Base-by-base conservation (phyloP, 1,140 invertebrate genomes). In the Bombus cullumanus region DNA sequence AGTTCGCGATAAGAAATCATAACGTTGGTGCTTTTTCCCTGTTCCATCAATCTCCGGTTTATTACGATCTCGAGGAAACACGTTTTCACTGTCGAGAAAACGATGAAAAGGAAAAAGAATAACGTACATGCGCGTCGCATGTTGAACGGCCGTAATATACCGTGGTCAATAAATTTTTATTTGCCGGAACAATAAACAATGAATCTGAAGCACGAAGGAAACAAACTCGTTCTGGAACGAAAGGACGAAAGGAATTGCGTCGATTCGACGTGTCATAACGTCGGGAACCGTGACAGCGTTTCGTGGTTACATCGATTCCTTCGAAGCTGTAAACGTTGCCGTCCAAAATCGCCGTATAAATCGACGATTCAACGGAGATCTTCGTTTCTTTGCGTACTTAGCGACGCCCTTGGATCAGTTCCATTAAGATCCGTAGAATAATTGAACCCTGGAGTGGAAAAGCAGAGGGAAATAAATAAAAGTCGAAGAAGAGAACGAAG, bases 231-330 rank as follows among this genome's bases (percentile, higher is more conserved):
- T 41, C 3, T 12, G 18, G 37, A 69, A 41, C 43, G 47, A n/a
- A 81, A 13, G 47, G 39, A 15, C 41, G n/a, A 68, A 69, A 41
- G 75, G 18, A 72, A 81, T 68, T 34, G n/a, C 9, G 68, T 78
- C 57, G 37, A 78, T n/a, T 77, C 10, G 25, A 12, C 37, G 10
- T 43, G 22, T 31, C 76, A 4, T 64, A 39, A 28, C n/a, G 37
- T 1, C 28, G n/a, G 9, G 8, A 43, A 12, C 4, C 22, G n/a
- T 10, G n/a, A 10, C n/a, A 15, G 4, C 9, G 10, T 6, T n/a
- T 64, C 8, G 8, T 31, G 57, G n/a, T 5, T 34, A 12, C 18
- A 25, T 78, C 76, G 31, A 43, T 6, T 34, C 12, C 22, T 8
- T 18, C 15, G 31, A 22, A 25, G 8, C 0, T 25, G 66, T 68